Evolutionary conservation across 2,113 vertebrate genomes (phyloP), one percentile per base, ranked within the genome.

Genomic region (Aegotheles bennettii): DNA sequence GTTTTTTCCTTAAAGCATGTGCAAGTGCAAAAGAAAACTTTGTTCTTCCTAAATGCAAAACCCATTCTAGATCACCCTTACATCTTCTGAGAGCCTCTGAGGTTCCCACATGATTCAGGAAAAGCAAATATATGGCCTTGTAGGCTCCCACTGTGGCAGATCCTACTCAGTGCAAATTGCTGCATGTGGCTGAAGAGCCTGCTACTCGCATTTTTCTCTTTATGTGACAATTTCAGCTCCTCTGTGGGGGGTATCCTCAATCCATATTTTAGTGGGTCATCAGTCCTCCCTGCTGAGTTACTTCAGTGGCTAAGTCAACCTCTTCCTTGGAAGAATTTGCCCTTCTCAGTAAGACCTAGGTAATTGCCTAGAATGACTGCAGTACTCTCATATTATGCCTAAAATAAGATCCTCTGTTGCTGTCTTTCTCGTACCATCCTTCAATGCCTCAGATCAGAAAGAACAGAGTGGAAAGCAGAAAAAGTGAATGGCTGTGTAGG

Each of bases 251-350:
- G 43, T 64, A 74, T 78, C 56, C 43, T 78, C 65, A 68, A 24
- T 91, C 64, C 47, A 17, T 78, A 43, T 84, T 92, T 81, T 82
- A 82, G 64, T 89, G 87, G 86, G 73, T 91, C 80, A 89, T 87
- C 76, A 12, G 42, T 67, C 36, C 48, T 88, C 69, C 91, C 86
- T 47, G 84, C 94, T 78, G 91, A 87, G 68, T 87, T 75, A 56
- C 60, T 71, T 82, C 77, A 81, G 9, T 40, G 40, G 40, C 63
- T 80, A 69, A 90, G 79, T 70, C 76, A 90, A 17, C 61, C 19
- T 88, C 64, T 82, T 75, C 64, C 73, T 79, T 60, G 64, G 78
- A 79, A 71, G 64, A 86, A 68, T 71, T 91, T 84, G 53, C 61
- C 77, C 40, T 87, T 42, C 56, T 43, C 71, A 38, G 73, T 83